Percentiles rank a stretch among this genome's conserved stretches.
These are phyloP conservation scores for Perizoma affinitatum DNA, from an alignment of 2,888 invertebrate species.

Conservation along the genomic window DNA sequence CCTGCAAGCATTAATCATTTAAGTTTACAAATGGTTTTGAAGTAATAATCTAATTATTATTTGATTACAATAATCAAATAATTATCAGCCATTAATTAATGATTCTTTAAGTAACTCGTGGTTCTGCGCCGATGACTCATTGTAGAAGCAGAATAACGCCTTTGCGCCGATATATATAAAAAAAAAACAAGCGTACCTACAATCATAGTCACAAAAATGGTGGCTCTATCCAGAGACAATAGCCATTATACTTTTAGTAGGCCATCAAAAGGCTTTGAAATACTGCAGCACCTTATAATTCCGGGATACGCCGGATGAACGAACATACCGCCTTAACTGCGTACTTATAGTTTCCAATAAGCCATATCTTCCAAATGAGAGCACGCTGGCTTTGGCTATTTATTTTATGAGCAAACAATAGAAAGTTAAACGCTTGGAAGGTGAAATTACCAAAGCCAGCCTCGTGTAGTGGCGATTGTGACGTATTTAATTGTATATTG, in stretches of 20 bases:
- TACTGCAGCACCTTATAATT: slow-evolving; percentile 37
- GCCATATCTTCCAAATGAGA: slow-evolving; percentile 64
- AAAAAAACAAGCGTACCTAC: too few species aligned
- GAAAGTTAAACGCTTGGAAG: slow-evolving; percentile 29
- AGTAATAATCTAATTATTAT: too few species aligned
- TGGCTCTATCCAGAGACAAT: slow-evolving; percentile 10
- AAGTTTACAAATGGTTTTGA: too few species aligned
- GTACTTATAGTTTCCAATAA: slow-evolving; percentile 67
- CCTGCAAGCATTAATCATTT: too few species aligned
- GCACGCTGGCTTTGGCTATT: slow-evolving; percentile 53
- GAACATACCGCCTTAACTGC: slow-evolving; percentile 47
- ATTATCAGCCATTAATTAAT: too few species aligned
- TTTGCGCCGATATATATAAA: too few species aligned
- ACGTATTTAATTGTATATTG: background rate
- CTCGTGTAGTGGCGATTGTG: background rate
- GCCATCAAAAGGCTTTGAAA: slow-evolving; percentile 22
- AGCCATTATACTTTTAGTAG: slow-evolving; percentile 24
- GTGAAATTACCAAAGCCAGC: slow-evolving; percentile 1
- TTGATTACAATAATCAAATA: too few species aligned
- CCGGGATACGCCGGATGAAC: slow-evolving; percentile 48
- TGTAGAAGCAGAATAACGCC: too few species aligned
- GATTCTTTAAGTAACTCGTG: too few species aligned
- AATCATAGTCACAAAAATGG: too few species aligned
- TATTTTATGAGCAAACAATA: slow-evolving; percentile 43
- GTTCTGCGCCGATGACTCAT: too few species aligned